Evolutionary conservation across 2,888 invertebrate species (phyloP).

Genomic region (Nesidiocoris tenuis): DNA sequence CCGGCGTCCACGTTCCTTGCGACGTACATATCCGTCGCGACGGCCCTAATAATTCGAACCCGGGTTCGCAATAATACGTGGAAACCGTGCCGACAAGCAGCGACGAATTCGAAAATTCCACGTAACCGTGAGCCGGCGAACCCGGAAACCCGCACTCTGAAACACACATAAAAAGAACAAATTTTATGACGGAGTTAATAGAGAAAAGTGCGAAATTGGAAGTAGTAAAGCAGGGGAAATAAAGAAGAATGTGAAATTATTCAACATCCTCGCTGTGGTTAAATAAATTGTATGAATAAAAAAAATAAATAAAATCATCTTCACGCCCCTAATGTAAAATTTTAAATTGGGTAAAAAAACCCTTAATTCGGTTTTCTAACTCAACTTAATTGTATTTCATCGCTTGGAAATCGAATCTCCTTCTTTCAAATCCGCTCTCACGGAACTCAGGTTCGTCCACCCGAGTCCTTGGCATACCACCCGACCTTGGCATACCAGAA

Average conservation of each 20-base stretch:
- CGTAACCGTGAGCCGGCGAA: constrained; percentile 81
- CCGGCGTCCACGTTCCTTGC: constrained; percentile 78
- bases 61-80: constrained; percentile 81
- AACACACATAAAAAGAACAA: constrained; percentile 33
- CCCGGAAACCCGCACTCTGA: constrained; percentile 79
- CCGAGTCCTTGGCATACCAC: too few species aligned
- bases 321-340: too few species aligned
- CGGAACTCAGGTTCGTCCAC: too few species aligned
- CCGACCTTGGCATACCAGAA: constrained; percentile 65
- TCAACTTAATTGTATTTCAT: too few species aligned
- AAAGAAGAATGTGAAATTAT: too few species aligned
- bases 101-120: constrained; percentile 71
- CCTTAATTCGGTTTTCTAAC: too few species aligned
- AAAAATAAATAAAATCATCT: too few species aligned
- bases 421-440: too few species aligned
- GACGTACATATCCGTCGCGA: constrained; percentile 71
- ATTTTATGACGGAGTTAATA: not conserved
- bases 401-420: too few species aligned
- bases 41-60: constrained; percentile 89
- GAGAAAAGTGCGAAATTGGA: not conserved
- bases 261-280: too few species aligned
- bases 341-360: too few species aligned
- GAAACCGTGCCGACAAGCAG: constrained; percentile 68
- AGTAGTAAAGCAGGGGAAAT: not conserved
- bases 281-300: too few species aligned